These are phyloP conservation scores for Rhinopithecus roxellana DNA, from an alignment of 2,113 vertebrate species.

Conservation along the genomic window DNA sequence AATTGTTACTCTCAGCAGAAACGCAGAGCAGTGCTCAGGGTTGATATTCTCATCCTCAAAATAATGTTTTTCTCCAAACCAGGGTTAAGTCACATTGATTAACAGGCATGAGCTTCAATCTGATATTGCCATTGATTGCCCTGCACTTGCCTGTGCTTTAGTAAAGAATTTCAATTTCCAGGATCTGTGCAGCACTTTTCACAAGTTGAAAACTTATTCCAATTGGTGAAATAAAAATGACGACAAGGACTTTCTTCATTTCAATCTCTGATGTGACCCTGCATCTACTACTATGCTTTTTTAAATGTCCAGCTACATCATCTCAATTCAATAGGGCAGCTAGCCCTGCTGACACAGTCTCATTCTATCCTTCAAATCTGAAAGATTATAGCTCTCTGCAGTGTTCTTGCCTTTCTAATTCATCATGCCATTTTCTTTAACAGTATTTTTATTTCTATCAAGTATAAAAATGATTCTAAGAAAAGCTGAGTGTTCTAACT, in stretches of 20 bases:
- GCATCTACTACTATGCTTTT: background rate
- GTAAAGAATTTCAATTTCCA: conserved; percentile 63
- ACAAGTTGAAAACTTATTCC: conserved; percentile 37
- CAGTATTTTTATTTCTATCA: background rate
- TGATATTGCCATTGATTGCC: conserved; percentile 61
- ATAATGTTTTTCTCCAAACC: conserved; percentile 47
- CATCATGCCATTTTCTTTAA: background rate
- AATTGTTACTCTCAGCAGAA: conserved; percentile 49
- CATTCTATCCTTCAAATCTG: background rate
- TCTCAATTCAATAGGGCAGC: background rate
- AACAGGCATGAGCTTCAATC: conserved; percentile 53
- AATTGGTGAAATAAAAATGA: conserved; percentile 58
- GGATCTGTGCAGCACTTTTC: conserved; percentile 40
- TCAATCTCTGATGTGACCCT: conserved; percentile 5
- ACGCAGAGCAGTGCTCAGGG: background rate
- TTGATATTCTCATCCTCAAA: conserved; percentile 51
- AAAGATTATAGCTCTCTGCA: background rate
- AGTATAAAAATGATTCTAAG: background rate
- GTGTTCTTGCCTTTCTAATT: background rate
- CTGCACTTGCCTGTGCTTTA: background rate
- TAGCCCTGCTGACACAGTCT: background rate
- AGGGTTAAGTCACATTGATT: conserved; percentile 67
- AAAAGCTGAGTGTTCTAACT: background rate
- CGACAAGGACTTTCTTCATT: conserved; percentile 24
- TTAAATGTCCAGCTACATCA: background rate